phyloP scores from a whole-genome alignment of 2,113 vertebrate genomes.

The Gymnarchus niloticus region DNA sequence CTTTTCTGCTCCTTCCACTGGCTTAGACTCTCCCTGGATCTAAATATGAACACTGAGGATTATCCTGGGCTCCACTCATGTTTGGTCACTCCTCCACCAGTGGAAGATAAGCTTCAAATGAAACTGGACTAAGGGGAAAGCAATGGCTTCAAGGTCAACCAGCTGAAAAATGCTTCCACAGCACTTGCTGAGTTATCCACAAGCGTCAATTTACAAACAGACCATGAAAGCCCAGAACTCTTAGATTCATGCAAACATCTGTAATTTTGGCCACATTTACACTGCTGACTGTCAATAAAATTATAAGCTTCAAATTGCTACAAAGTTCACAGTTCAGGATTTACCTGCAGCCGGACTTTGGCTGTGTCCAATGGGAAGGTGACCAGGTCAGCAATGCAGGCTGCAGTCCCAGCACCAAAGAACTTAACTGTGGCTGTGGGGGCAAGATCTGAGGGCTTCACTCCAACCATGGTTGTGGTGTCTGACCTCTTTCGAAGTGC shows the following conservation, averaged over 20 bases:
- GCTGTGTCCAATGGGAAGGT: conserved; percentile 51
- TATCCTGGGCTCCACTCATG: not conserved
- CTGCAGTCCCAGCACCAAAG: conserved; percentile 56
- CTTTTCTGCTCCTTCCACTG: conserved; percentile 23
- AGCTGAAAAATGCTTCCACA: not conserved
- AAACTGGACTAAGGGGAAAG: not conserved
- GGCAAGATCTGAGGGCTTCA: conserved; percentile 69
- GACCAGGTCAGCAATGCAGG: conserved; percentile 79
- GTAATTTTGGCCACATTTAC: not conserved
- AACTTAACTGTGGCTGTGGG: conserved; percentile 42
- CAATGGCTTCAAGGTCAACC: not conserved
- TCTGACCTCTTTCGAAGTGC: not conserved
- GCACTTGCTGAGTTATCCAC: not conserved
- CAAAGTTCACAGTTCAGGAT: not conserved
- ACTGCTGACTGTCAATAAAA: not conserved
- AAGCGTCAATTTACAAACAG: not conserved
- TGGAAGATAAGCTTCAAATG: too few species aligned
- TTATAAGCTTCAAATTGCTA: not conserved
- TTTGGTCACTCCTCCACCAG: not conserved
- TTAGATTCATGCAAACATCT: not conserved
- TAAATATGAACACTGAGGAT: conserved; percentile 42
- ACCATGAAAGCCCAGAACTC: not conserved
- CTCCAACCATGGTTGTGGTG: conserved; percentile 65
- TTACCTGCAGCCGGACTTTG: not conserved
- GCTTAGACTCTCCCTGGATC: conserved; percentile 74